These are phyloP conservation scores for Polypedilum vanderplanki DNA, from an alignment of 1,140 invertebrate species.

Conservation along the genomic window DNA sequence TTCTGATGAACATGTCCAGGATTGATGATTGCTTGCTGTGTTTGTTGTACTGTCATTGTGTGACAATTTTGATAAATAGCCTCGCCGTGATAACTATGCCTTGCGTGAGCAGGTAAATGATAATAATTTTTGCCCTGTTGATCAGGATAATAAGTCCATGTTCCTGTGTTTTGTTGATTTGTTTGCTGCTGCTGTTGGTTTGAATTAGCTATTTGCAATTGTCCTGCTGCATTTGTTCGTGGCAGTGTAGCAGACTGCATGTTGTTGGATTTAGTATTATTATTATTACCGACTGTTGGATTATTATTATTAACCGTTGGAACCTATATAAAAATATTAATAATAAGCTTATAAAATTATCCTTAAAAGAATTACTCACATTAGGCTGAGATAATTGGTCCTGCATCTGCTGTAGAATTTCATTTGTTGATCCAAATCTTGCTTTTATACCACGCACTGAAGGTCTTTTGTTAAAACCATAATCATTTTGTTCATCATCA, in stretches of 20 bases:
- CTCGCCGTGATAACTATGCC: conserved; percentile 40
- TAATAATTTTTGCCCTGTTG: conserved; percentile 43
- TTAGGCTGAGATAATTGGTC: conserved; percentile 55
- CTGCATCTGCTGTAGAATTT: conserved; percentile 74
- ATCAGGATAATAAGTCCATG: conserved; percentile 15
- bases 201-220: neutral
- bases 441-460: conserved; percentile 68
- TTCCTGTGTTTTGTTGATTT: conserved; percentile 25
- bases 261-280: neutral
- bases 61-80: conserved; percentile 42
- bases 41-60: conserved; percentile 38
- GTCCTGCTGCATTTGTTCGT: neutral
- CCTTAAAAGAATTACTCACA: conserved; percentile 27
- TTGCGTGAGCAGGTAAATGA: conserved; percentile 43
- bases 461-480: conserved; percentile 79
- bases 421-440: conserved; percentile 67
- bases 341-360: neutral
- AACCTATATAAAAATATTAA: neutral
- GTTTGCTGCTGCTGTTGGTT: conserved; percentile 35
- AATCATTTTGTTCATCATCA: conserved; percentile 78
- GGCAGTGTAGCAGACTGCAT: conserved; percentile 30
- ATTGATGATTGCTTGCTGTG: neutral
- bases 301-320: neutral
- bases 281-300: neutral
- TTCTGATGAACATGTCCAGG: conserved; percentile 16